Evolutionary conservation across 2,888 invertebrate genomes (phyloP).

Genomic region (Hipparchia semele): DNA sequence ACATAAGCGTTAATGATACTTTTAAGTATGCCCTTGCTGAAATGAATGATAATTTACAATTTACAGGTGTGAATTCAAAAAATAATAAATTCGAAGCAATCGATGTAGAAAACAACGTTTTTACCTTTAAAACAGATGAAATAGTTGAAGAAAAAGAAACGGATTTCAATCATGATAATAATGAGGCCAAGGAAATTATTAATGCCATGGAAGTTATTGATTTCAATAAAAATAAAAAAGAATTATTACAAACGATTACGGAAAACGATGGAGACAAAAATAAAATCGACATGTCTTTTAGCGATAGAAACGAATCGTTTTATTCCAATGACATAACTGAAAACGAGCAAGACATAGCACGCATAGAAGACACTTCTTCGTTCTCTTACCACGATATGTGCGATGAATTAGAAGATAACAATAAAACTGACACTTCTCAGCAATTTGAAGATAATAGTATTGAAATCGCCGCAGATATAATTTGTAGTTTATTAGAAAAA

Average conservation of each 20-base stretch:
- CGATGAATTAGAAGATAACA: constrained; percentile 14
- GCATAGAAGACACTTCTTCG: constrained; percentile 22
- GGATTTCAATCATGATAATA: not conserved
- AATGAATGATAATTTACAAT: not conserved
- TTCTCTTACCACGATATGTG: constrained; percentile 26
- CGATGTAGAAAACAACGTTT: not conserved
- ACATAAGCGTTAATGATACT: constrained; percentile 29
- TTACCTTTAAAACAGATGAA: not conserved
- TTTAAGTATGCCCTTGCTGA: not conserved
- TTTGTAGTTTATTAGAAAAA: constrained; percentile 36
- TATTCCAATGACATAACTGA: not conserved
- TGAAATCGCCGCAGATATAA: constrained; percentile 33
- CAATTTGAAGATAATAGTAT: constrained; percentile 15
- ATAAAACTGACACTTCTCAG: not conserved
- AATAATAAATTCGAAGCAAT: not conserved
- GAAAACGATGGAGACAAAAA: not conserved
- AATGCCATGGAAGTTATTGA: not conserved
- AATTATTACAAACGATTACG: not conserved
- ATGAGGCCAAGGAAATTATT: not conserved
- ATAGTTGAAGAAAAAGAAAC: not conserved
- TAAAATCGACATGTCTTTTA: not conserved
- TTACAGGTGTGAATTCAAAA: not conserved
- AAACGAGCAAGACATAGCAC: constrained; percentile 16
- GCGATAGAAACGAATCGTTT: constrained; percentile 5
- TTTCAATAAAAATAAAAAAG: not conserved